phyloP scores from a whole-genome alignment of 37 sponge, comb jelly and placozoan species.

The Ianthella basta region DNA sequence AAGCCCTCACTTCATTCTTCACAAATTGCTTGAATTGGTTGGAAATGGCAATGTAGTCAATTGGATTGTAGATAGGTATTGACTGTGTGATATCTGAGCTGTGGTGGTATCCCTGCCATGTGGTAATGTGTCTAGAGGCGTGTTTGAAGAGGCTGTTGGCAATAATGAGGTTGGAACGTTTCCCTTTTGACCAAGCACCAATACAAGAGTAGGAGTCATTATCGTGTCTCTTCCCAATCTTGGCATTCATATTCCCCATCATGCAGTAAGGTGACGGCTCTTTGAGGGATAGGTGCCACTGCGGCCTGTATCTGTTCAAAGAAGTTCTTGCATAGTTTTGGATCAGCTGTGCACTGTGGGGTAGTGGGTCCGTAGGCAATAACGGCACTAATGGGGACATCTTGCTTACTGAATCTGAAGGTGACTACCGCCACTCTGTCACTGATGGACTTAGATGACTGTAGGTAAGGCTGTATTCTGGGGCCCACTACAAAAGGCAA shows the following conservation, averaged over 20 bases:
- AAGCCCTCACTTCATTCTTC: no score
- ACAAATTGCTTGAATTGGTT: no score
- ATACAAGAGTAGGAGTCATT: slow-evolving; percentile 8
- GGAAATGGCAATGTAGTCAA: no score
- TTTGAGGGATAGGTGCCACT: no score
- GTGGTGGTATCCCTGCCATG: no score
- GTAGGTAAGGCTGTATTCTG: neutral
- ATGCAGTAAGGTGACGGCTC: no score
- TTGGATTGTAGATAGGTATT: no score
- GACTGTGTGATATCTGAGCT: no score
- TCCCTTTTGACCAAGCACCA: neutral
- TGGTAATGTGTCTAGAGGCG: no score
- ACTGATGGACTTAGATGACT: neutral
- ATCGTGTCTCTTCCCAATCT: neutral
- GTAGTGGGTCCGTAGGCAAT: slow-evolving; percentile 19
- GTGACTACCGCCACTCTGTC: neutral
- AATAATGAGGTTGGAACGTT: neutral
- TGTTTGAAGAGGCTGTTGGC: no score
- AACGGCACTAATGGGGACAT: neutral
- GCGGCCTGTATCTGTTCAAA: slow-evolving; percentile 9
- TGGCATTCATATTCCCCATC: slow-evolving; percentile 22
- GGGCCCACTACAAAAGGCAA: neutral
- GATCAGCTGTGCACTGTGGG: neutral
- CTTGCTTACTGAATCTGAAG: neutral
- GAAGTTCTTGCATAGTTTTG: neutral